phyloP scores from a whole-genome alignment of 1,140 invertebrate species.

The Wiebesia pumilae region DNA sequence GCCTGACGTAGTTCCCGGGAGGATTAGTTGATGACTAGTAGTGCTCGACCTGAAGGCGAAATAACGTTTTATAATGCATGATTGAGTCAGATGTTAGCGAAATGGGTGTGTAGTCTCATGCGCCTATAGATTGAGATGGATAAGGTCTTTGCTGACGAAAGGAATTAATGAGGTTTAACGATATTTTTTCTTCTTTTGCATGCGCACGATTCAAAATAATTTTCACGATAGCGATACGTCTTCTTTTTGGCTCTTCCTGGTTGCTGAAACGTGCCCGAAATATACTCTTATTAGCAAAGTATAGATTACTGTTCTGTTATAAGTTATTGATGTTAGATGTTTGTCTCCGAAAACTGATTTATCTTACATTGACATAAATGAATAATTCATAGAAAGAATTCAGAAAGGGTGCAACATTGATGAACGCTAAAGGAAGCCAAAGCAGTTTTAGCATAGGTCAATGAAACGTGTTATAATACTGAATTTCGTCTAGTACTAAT shows the following conservation, averaged over 20 bases:
- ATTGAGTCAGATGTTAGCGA: neutral
- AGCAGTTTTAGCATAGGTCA: neutral
- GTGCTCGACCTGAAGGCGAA: neutral
- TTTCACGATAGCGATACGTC: neutral
- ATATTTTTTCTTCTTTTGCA: neutral
- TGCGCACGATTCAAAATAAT: neutral
- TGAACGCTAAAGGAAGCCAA: neutral
- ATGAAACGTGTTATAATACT: neutral
- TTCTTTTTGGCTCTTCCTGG: too few relatives aligned
- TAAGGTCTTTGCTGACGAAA: neutral
- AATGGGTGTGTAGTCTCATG: neutral
- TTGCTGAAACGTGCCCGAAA: too few relatives aligned
- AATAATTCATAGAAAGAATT: neutral
- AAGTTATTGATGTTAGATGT: too few relatives aligned
- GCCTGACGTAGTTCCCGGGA: neutral
- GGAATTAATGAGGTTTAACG: too few relatives aligned
- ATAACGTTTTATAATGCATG: neutral
- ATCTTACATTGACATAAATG: too few relatives aligned
- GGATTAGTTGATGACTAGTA: conserved; percentile 3
- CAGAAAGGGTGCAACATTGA: neutral
- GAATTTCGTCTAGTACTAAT: neutral
- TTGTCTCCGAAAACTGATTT: too few relatives aligned
- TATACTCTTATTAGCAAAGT: too few relatives aligned
- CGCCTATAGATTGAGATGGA: neutral
- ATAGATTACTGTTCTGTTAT: too few relatives aligned